These are phyloP conservation scores for Spizella passerina DNA, from an alignment of 2,797 vertebrate genomes.

Conservation along the genomic window DNA sequence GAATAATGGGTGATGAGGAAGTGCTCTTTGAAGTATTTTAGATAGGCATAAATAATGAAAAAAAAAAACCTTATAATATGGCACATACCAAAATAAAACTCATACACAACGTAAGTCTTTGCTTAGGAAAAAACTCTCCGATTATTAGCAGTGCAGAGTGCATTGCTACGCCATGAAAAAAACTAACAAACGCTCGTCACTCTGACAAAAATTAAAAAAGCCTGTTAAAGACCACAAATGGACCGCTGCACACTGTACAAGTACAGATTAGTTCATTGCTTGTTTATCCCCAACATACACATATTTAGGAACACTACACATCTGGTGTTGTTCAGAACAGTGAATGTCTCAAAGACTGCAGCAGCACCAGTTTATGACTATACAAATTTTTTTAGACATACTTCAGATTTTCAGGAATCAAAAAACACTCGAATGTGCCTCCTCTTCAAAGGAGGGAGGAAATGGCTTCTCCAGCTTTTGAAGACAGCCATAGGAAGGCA, in stretches of 20 bases:
- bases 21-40: not conserved
- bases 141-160: not conserved
- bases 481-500: not conserved
- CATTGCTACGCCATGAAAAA: not conserved
- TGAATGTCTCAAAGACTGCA: not conserved
- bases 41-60: not conserved
- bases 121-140: not conserved
- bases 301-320: not conserved
- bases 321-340: not conserved
- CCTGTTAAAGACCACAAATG: not conserved
- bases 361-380: not conserved
- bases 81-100: not conserved
- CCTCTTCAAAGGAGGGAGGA: not conserved
- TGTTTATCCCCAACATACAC: not conserved
- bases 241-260: not conserved
- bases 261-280: not conserved
- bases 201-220: not conserved
- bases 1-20: not conserved
- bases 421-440: not conserved
- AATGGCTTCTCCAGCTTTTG: not conserved
- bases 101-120: rapidly evolving
- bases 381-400: not conserved
- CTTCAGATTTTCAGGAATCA: not conserved
- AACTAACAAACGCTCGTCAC: not conserved
- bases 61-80: not conserved